A percentile compares a stretch with the other conserved stretches of the same genome.
Conservation (phyloP, 2,113 vertebrate species). For the Scortum barcoo region DNA sequence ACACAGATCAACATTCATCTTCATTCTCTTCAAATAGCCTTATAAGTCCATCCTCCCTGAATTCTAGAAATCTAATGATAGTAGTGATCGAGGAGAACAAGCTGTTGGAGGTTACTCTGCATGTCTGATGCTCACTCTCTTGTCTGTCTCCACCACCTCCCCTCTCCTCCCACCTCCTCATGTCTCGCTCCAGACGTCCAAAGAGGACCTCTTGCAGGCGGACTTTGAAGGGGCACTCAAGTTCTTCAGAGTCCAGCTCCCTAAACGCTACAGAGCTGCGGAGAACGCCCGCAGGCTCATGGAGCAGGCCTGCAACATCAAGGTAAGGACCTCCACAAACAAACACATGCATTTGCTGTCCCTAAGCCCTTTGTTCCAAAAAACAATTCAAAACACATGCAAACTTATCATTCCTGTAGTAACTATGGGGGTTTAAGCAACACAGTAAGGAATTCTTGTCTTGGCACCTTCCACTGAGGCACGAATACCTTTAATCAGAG, state of each 20-base stretch:
- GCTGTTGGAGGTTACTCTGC: background rate
- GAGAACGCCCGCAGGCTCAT: slow-evolving; percentile 97
- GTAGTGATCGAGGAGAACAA: background rate
- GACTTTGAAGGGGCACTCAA: slow-evolving; percentile 99
- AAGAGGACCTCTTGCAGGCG: slow-evolving; percentile 97
- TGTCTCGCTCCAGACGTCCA: slow-evolving; percentile 89
- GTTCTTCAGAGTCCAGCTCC: slow-evolving; percentile 98
- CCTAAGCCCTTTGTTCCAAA: background rate
- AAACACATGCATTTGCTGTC: background rate
- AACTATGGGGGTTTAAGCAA: background rate
- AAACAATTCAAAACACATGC: too few species aligned
- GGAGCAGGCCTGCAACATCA: slow-evolving; percentile 99
- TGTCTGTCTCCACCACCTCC: slow-evolving; percentile 6
- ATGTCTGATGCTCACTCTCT: background rate
- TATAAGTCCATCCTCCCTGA: background rate
- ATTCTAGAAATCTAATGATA: background rate
- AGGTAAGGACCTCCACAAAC: slow-evolving; percentile 84
- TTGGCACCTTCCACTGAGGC: slow-evolving; percentile 18
- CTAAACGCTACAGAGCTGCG: slow-evolving; percentile 97
- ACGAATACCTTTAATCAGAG: slow-evolving; percentile 5
- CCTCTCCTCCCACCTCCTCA: slow-evolving; percentile 15
- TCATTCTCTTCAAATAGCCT: background rate
- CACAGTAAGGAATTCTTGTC: slow-evolving; percentile 7
- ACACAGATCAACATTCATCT: background rate
- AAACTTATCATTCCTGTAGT: background rate